Evolutionary conservation across 2,888 invertebrate species (phyloP), one percentile per base, ranked within the genome.

Genomic region (Glyphotaelius pellucidus): DNA sequence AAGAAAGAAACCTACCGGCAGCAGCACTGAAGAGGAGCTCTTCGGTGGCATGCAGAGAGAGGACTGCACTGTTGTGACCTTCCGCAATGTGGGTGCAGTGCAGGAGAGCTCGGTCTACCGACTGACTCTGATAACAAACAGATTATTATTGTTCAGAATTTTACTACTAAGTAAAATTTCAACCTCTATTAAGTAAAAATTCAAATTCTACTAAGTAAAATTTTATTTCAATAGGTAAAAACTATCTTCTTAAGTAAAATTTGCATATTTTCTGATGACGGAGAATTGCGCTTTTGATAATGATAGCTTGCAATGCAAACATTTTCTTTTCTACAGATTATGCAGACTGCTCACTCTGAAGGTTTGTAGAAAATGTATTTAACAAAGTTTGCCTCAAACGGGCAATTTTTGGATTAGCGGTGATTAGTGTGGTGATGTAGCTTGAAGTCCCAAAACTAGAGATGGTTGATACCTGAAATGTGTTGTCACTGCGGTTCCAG

Each of bases 11-110:
- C 94, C 94, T 94, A 98, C 98, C 98, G 95, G 98, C 98, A 38
- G 98, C 98, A n/a, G 98, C 98, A 94, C 98, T 98, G 94, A 98
- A 98, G 42, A 98, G 96, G 89, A 97, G 96, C 93, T 97, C 97
- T 83, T 97, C 96, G 9, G 98, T 97, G n/a, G 98, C 98, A 93
- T 97, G 97, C 88, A 98, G 97, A 12, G 98, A 97, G 3, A 98
- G 96, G 81, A 98, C 98, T 3, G 98, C 98, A 95, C 98, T 98
- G 90, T 97, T 97, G 95, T 99, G 99, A 0, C 99, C 98, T 94
- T 98, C 98, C 14, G 98, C 98, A 90, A 97, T 97, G 94, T 98
- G 98, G 38, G 98, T 97, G 94, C 98, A 98, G 93, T 97, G 97
- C 92, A 98, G 95, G 94, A 97, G 97, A 92, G 97, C 96, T 93